A percentile compares a stretch with the other conserved stretches of the same genome.
Conservation (phyloP, 2,797 vertebrate genomes). For the Delichon dasypus region DNA sequence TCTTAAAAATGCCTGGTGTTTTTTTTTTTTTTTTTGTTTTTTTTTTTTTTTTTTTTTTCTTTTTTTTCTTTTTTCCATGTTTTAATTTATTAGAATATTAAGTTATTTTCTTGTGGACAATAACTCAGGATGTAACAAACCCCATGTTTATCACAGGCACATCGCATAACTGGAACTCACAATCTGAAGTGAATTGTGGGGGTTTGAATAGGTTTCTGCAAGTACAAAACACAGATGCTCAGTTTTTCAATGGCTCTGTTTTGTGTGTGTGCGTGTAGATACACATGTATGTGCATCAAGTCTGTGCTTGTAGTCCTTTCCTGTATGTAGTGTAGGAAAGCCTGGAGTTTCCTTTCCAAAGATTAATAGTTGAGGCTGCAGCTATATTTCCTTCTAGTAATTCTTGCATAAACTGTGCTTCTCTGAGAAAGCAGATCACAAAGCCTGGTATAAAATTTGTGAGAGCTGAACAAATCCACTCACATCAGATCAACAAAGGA, state of each 20-base stretch:
- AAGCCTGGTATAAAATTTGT: background rate
- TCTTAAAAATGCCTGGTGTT: background rate
- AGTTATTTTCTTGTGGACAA: slow-evolving; percentile 11
- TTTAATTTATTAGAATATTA: slow-evolving; percentile 20
- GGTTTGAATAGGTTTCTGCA: background rate
- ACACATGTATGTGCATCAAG: background rate
- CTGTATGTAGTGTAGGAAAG: background rate
- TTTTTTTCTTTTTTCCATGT: background rate
- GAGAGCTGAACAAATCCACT: background rate
- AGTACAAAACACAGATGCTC: background rate
- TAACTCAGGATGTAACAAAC: background rate
- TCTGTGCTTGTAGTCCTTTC: background rate
- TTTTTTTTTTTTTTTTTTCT: too few species aligned
- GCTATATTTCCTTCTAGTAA: slow-evolving; percentile 9
- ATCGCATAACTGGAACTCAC: background rate
- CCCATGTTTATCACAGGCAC: background rate
- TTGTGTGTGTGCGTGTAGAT: background rate
- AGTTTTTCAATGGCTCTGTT: background rate
- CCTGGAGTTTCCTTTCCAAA: background rate
- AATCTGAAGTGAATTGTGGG: background rate
- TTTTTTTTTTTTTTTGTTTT: background rate
- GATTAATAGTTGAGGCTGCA: background rate
- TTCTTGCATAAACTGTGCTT: background rate
- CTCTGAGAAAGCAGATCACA: background rate
- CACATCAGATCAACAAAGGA: background rate